A percentile compares a stretch with the other conserved stretches of the same genome.
Evolutionary conservation across 2,113 vertebrate genomes (phyloP).

Genomic region (Clupea harengus): DNA sequence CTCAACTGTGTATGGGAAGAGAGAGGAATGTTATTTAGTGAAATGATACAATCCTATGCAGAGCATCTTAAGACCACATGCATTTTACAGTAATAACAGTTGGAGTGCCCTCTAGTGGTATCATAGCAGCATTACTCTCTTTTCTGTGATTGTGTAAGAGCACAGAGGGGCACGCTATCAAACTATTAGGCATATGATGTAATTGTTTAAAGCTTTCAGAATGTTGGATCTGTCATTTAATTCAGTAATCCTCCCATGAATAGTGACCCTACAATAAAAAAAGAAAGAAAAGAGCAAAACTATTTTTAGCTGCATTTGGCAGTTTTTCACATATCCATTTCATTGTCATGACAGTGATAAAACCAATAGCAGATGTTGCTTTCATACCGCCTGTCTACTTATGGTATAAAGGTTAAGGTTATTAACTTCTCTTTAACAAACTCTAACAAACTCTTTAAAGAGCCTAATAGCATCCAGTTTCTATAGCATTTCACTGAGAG

Average conservation of each 20-base stretch:
- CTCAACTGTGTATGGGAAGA: neutral
- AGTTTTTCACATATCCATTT: neutral
- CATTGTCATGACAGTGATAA: neutral
- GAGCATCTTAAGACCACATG: neutral
- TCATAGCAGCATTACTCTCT: neutral
- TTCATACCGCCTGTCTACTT: neutral
- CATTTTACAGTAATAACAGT: neutral
- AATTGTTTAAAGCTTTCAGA: neutral
- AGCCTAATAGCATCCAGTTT: neutral
- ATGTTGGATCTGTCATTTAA: neutral
- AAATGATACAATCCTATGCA: conserved; percentile 3
- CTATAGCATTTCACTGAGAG: neutral
- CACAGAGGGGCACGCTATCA: neutral
- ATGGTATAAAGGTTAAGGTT: neutral
- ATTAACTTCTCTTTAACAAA: neutral
- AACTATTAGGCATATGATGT: neutral
- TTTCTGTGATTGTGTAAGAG: neutral
- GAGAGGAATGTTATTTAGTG: neutral
- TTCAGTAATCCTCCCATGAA: neutral
- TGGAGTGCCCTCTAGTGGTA: neutral
- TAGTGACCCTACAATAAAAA: neutral
- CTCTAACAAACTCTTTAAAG: neutral
- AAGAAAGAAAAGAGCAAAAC: neutral
- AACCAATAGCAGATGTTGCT: neutral
- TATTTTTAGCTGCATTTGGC: neutral